Evolutionary conservation across 2,888 invertebrate genomes (phyloP).

Genomic region (Drosophila rellima): DNA sequence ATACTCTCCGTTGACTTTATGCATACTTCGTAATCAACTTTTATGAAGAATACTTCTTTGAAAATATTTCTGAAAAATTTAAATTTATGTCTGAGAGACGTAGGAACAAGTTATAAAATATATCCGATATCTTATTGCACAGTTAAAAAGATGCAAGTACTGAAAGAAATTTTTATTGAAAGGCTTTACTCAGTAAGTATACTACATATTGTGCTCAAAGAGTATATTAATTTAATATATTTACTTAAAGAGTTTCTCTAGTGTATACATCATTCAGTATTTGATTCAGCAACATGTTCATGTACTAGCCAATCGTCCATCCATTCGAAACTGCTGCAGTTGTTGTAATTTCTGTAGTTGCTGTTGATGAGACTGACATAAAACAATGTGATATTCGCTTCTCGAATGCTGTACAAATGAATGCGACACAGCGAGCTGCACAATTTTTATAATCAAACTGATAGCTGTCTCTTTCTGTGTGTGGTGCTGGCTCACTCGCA

Average conservation of each 20-base stretch:
- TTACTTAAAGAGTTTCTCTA: not conserved
- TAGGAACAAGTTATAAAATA: too few relatives aligned
- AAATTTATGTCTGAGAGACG: too few relatives aligned
- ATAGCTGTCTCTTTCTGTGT: slow-evolving; percentile 37
- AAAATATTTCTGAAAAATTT: too few relatives aligned
- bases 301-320: slow-evolving; percentile 39
- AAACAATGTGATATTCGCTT: slow-evolving; percentile 71
- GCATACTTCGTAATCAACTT: too few relatives aligned
- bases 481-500: slow-evolving; percentile 12
- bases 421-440: slow-evolving; percentile 28
- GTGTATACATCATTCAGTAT: slow-evolving; percentile 31
- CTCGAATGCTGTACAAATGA: slow-evolving; percentile 64
- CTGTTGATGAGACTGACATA: slow-evolving; percentile 76
- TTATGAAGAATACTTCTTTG: too few relatives aligned
- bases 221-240: not conserved
- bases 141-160: too few relatives aligned
- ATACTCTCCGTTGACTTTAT: too few relatives aligned
- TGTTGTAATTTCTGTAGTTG: slow-evolving; percentile 43
- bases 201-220: not conserved
- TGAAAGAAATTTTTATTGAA: too few relatives aligned
- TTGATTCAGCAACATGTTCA: slow-evolving; percentile 9
- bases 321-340: slow-evolving; percentile 35
- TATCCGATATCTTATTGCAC: too few relatives aligned
- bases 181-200: not conserved
- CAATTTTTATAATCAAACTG: slow-evolving; percentile 63